Evolutionary conservation across 2,888 invertebrate genomes (phyloP), one percentile per base, ranked within the genome.

Genomic region (Pherbina coryleti): DNA sequence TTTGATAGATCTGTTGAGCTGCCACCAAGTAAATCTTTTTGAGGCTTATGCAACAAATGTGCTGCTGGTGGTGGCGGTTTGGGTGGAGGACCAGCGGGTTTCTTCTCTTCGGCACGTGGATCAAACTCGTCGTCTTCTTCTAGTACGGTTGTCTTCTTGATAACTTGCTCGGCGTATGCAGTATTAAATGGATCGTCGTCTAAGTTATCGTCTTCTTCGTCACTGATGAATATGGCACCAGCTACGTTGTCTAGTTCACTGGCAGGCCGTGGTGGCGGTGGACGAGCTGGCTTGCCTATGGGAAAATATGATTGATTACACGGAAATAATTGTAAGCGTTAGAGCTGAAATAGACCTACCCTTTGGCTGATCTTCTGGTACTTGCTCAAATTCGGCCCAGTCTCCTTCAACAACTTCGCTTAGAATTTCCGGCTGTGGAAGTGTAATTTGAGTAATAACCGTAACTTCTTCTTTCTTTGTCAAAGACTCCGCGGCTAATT

Each of bases 171-270:
- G 0, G 94, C 96, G 88, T 95, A 95, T 71, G 95, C 93, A 28
- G 96, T 96, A 85, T 96, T 96, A 84, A 96, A 96, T 0, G 96
- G 96, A 92, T 96, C 90, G 86, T 88, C 89, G 76, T 87, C 96
- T 72, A 90, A 90, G 57, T 85, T 81, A 84, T 92, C 93, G 84
- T 92, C 92, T 81, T 92, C 92, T 85, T 92, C 92, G 72, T 88
- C 87, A 75, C 87, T 87, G 0, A 87, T 81, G 78, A 85, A 86
- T 14, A 85, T 84, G 0, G 87, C 86, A 8, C 86, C 87, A 17
- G 85, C 84, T 0, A 86, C 83, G 69, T 88, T 87, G 53, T 89
- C 88, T 1, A 88, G 88, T 17, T 89, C 88, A 22, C 81, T 81
- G 0, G 78, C 77, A 82, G 90, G 86, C 82, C 91, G 84, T 51